Evolutionary conservation across 2,888 invertebrate species (phyloP), one percentile per base, ranked within the genome.

Genomic region (Drosophila birchii): DNA sequence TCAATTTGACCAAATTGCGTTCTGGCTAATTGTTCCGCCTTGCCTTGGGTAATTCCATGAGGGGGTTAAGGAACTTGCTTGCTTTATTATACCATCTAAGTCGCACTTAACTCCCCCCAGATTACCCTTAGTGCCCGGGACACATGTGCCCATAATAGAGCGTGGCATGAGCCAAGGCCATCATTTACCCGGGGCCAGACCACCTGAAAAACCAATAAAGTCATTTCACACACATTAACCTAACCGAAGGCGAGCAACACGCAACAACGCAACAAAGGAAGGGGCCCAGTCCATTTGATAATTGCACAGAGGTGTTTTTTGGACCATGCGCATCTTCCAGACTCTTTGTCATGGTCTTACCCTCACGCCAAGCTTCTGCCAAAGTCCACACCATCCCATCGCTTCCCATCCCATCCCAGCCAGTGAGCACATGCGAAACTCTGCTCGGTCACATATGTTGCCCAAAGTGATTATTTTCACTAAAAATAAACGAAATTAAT

Each of bases 401-500:
- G n/a, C n/a, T n/a, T n/a, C 44, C 51, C 43, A 60, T n/a, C 23
- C 45, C 58, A 38, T 16, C 23, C 47, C 49, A 36, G 62, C 64
- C 58, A 53, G 72, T 63, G 68, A 81, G 74, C 86, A 84, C 86
- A 84, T 84, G 83, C 86, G 86, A 86, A 83, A 76, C 72, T 41
- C 62, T 59, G 70, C 71, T 74, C 73, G 86, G 74, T 73, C 86
- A 75, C 86, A 84, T 84, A 86, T 84, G 86, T 81, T 85, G 80
- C 79, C 58, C 81, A 83, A 81, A 86, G 86, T 84, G 84, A 84
- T 86, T 84, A 84, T 84, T 86, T 83, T 78, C 84, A 86, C 86
- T 84, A 84, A 86, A 84, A 84, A 84, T 84, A 84, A 84, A 84
- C 84, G 84, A 78, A 84, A 86, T 86, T 73, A 86, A 84, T 84